Evolutionary conservation across 2,113 vertebrate genomes (phyloP).

Genomic region (Coryphaenoides rupestris): DNA sequence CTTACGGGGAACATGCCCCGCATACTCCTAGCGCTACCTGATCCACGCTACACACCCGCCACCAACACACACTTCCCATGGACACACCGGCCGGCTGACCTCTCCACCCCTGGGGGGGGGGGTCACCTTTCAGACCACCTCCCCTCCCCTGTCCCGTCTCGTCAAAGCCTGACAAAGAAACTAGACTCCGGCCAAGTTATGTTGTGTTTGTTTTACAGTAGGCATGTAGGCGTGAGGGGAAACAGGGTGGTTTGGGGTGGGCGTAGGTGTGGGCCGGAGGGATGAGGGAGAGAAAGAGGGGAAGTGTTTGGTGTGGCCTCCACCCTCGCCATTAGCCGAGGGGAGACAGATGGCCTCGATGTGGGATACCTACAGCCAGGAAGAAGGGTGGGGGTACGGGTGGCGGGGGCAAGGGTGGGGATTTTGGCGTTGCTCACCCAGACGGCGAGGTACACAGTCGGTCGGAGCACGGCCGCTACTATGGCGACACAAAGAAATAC

Average conservation of each 20-base stretch:
- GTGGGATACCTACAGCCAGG: slow-evolving; percentile 65
- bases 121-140: slow-evolving; percentile 49
- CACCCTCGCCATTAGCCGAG: slow-evolving; percentile 57
- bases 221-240: slow-evolving; percentile 40
- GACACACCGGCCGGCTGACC: too few species aligned
- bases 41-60: slow-evolving; percentile 35
- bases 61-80: too few species aligned
- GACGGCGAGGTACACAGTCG: slow-evolving; percentile 49
- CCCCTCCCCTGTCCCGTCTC: too few species aligned
- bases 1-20: slow-evolving; percentile 36
- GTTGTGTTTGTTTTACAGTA: slow-evolving; percentile 62
- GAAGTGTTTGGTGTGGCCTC: slow-evolving; percentile 47
- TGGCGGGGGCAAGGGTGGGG: slow-evolving; percentile 49
- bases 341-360: slow-evolving; percentile 71
- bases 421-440: slow-evolving; percentile 51
- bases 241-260: slow-evolving; percentile 5
- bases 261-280: too few species aligned
- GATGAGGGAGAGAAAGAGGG: slow-evolving; percentile 24
- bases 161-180: slow-evolving; percentile 54
- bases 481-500: slow-evolving; percentile 49
- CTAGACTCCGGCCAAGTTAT: slow-evolving; percentile 43
- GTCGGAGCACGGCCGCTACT: slow-evolving; percentile 45
- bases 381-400: too few species aligned
- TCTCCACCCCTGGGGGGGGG: too few species aligned
- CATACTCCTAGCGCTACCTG: slow-evolving; percentile 57